These are phyloP conservation scores for Sebastes taczanowskii DNA, from an alignment of 2,797 vertebrate species.

Conservation along the genomic window DNA sequence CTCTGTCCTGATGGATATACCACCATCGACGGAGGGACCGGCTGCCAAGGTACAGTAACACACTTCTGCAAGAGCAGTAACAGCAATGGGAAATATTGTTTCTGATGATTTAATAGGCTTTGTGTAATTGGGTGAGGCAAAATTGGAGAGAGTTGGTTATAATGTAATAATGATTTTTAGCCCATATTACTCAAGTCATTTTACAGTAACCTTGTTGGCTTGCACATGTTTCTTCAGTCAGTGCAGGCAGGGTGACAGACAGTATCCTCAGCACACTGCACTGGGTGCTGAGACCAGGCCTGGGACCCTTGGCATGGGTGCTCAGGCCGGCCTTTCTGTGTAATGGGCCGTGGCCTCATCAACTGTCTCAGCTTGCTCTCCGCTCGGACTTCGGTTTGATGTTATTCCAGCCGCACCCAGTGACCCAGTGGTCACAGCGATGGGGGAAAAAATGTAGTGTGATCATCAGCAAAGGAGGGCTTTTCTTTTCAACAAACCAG, in stretches of 20 bases:
- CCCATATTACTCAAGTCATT: constrained; percentile 9
- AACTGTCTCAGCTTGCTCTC: constrained; percentile 53
- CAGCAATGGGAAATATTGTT: constrained; percentile 5
- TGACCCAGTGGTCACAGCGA: constrained; percentile 55
- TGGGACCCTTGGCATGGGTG: constrained; percentile 44
- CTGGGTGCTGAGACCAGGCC: constrained; percentile 30
- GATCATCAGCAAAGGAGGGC: constrained; percentile 40
- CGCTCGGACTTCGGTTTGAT: constrained; percentile 64
- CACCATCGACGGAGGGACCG: constrained; percentile 60
- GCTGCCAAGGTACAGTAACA: constrained; percentile 84
- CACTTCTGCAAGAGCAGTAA: neutral
- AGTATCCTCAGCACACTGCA: constrained; percentile 16
- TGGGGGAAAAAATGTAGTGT: constrained; percentile 36
- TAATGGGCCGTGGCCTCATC: constrained; percentile 65
- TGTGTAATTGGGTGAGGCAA: constrained; percentile 53
- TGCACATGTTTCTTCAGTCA: neutral
- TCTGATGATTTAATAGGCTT: constrained; percentile 32
- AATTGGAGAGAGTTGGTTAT: constrained; percentile 31
- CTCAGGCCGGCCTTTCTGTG: constrained; percentile 42
- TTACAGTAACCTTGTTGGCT: constrained; percentile 16
- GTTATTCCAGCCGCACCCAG: constrained; percentile 73
- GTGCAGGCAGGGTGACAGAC: constrained; percentile 21
- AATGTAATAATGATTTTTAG: constrained; percentile 20
- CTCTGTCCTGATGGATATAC: constrained; percentile 85
- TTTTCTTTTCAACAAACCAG: constrained; percentile 55